phyloP scores from a whole-genome alignment of 1,140 invertebrate species.

The Pararge aegeria region DNA sequence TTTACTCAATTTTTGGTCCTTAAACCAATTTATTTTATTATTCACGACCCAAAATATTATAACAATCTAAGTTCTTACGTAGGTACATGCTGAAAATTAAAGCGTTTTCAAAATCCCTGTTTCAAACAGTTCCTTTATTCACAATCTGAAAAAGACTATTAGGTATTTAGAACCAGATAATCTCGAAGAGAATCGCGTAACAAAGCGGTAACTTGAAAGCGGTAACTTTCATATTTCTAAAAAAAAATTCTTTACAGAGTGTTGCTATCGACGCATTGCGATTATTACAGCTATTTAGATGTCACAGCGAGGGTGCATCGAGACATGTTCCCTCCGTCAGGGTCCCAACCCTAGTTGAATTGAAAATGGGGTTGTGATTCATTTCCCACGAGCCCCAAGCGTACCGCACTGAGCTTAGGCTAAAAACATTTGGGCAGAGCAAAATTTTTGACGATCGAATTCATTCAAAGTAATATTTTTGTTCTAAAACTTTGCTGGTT shows the following conservation, averaged over 20 bases:
- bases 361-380: constrained; percentile 78
- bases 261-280: constrained; percentile 47
- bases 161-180: too few relatives aligned
- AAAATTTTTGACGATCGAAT: constrained; percentile 18
- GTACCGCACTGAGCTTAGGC: constrained; percentile 51
- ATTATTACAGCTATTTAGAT: constrained; percentile 71
- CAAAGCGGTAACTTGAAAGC: too few relatives aligned
- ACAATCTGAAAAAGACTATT: too few relatives aligned
- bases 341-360: constrained; percentile 62
- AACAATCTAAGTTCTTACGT: too few relatives aligned
- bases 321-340: constrained; percentile 54
- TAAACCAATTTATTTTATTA: too few relatives aligned
- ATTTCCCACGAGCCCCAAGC: constrained; percentile 70
- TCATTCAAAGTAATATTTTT: neutral
- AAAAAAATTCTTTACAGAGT: neutral
- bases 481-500: neutral
- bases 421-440: constrained; percentile 32
- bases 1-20: too few relatives aligned
- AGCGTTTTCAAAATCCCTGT: too few relatives aligned
- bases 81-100: too few relatives aligned
- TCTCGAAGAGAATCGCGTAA: too few relatives aligned
- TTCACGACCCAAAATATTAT: too few relatives aligned
- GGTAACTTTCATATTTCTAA: neutral
- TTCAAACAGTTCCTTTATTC: too few relatives aligned
- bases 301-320: constrained; percentile 64